Conservation (phyloP, 1,140 invertebrate species). For the Cyclargus thomasi region DNA sequence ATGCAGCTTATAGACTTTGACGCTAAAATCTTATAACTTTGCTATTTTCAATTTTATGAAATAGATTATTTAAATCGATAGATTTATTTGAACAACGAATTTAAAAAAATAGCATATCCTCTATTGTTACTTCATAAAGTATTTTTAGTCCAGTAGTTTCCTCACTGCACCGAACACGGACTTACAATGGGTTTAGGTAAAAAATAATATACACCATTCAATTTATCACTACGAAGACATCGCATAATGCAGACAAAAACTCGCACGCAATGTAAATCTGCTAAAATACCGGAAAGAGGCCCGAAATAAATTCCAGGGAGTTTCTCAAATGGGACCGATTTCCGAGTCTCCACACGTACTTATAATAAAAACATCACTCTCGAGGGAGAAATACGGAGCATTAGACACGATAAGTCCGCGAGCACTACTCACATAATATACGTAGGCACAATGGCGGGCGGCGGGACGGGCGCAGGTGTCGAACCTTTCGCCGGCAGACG, state of each 20-base stretch:
- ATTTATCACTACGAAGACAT: background rate
- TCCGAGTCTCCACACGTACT: conserved; percentile 47
- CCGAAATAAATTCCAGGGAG: background rate
- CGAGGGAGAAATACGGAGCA: conserved; percentile 39
- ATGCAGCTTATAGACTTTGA: too few relatives aligned
- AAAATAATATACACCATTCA: background rate
- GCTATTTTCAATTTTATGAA: too few relatives aligned
- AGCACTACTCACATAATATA: conserved; percentile 39
- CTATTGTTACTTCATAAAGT: too few relatives aligned
- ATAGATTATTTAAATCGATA: too few relatives aligned
- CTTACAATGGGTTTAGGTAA: too few relatives aligned
- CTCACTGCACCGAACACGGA: too few relatives aligned
- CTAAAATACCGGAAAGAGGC: background rate
- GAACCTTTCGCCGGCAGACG: conserved; percentile 40
- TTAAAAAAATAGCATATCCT: too few relatives aligned
- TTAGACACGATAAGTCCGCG: conserved; percentile 62
- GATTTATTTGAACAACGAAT: too few relatives aligned
- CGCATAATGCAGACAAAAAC: background rate
- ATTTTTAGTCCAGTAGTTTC: too few relatives aligned
- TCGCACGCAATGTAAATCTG: background rate
- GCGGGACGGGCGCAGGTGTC: conserved; percentile 48
- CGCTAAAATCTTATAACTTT: too few relatives aligned
- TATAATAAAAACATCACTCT: conserved; percentile 68
- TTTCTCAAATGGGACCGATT: background rate
- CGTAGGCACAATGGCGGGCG: conserved; percentile 36